Conservation (phyloP, 2,888 invertebrate genomes). For the Lysandra bellargus region DNA sequence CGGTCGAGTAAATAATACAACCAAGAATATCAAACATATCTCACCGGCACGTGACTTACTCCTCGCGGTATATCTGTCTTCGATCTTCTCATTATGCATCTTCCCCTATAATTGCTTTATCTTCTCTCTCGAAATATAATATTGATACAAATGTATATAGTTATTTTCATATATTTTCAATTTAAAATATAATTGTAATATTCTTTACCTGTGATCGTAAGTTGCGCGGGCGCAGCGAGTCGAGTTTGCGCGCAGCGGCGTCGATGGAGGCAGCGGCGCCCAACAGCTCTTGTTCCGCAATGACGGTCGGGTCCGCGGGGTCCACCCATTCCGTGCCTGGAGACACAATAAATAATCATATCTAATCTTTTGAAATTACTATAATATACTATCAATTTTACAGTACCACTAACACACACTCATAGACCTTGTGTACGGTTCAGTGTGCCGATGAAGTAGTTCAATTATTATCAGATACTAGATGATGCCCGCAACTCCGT, state of each 20-base stretch:
- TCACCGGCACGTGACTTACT: conserved; percentile 79
- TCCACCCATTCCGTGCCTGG: conserved; percentile 95
- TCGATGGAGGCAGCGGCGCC: conserved; percentile 99
- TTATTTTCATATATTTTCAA: conserved; percentile 11
- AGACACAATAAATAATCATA: neutral
- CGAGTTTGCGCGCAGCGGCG: conserved; percentile 97
- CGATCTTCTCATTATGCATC: conserved; percentile 21
- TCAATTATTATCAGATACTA: no score
- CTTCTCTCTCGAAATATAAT: neutral
- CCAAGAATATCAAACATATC: conserved; percentile 99
- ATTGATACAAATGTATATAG: neutral
- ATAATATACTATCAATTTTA: no score
- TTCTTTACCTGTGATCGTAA: conserved; percentile 85
- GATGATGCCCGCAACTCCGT: no score
- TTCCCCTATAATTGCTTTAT: neutral
- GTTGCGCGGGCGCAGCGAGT: conserved; percentile 91
- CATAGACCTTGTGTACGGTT: no score
- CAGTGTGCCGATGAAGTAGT: no score
- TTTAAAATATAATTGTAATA: neutral
- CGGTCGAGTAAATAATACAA: conserved; percentile 94
- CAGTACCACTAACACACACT: no score
- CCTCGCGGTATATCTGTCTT: conserved; percentile 35
- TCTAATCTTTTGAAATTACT: no score
- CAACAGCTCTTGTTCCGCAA: conserved; percentile 97
- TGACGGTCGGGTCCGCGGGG: conserved; percentile 97